Evolutionary conservation across 2,113 vertebrate species (phyloP).

Genomic region (Empidonax traillii): DNA sequence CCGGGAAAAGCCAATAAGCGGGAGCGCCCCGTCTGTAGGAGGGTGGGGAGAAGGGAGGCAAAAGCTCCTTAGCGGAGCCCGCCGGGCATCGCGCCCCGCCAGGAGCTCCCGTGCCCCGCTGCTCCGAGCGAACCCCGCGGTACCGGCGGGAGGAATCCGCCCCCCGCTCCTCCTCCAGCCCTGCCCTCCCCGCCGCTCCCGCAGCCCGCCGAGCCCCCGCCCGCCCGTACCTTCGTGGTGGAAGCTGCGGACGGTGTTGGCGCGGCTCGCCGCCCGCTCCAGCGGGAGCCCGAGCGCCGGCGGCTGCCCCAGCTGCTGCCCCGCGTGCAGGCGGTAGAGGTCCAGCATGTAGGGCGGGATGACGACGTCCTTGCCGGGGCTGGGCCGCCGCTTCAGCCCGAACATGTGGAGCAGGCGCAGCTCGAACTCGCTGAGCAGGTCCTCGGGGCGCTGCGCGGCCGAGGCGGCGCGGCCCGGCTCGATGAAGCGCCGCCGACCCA

Average conservation of each 20-base stretch:
- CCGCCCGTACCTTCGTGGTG: conserved; percentile 91
- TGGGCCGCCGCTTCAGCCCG: conserved; percentile 91
- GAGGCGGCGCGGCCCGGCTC: conserved; percentile 78
- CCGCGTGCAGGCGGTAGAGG: conserved; percentile 91
- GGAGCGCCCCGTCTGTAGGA: not conserved
- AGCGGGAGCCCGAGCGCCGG: conserved; percentile 80
- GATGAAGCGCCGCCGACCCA: conserved; percentile 87
- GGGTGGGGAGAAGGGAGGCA: not conserved
- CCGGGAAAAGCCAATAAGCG: too few relatives aligned
- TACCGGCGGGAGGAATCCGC: not conserved
- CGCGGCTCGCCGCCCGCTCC: conserved; percentile 89
- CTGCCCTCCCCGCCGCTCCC: not conserved
- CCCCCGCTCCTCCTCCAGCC: conserved; percentile 15
- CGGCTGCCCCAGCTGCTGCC: conserved; percentile 79
- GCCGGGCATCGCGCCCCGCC: not conserved
- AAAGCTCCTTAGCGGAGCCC: not conserved
- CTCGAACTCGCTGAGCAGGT: conserved; percentile 91
- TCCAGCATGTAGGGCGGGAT: conserved; percentile 97
- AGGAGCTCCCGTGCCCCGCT: not conserved
- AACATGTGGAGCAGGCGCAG: conserved; percentile 94
- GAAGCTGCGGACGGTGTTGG: conserved; percentile 97
- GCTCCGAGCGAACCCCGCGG: not conserved
- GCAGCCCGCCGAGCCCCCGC: not conserved
- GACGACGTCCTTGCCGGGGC: conserved; percentile 88
- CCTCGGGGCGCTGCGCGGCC: conserved; percentile 84